Conservation (phyloP, 2,888 invertebrate species). For the Entomobrya proxima region DNA sequence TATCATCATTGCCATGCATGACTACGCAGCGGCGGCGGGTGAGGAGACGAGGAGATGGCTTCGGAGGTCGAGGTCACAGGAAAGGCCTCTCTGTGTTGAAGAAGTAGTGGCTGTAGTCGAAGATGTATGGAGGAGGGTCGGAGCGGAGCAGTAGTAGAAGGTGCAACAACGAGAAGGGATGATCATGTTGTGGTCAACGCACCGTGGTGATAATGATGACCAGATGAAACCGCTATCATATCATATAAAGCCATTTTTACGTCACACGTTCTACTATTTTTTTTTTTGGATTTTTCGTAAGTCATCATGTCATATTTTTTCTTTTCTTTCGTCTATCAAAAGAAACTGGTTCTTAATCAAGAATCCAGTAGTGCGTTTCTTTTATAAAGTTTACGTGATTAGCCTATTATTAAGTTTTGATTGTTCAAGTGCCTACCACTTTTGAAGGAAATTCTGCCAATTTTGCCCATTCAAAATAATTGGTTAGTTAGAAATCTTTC, state of each 20-base stretch:
- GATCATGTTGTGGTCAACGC: conserved; percentile 49
- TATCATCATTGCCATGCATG: conserved; percentile 33
- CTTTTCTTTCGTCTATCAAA: neutral
- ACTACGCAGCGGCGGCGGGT: conserved; percentile 25
- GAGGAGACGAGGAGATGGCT: conserved; percentile 63
- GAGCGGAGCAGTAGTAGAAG: conserved; percentile 53
- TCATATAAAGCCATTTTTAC: conserved; percentile 63
- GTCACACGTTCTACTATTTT: conserved; percentile 30
- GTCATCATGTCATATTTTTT: conserved; percentile 7
- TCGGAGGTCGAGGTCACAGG: conserved; percentile 61
- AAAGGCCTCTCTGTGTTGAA: conserved; percentile 59
- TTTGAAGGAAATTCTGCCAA: neutral
- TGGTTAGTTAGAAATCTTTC: conserved; percentile 5
- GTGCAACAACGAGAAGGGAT: conserved; percentile 60
- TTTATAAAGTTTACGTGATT: neutral
- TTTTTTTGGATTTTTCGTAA: too few relatives aligned
- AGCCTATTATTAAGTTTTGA: neutral
- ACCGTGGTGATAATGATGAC: conserved; percentile 60
- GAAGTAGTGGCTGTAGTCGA: conserved; percentile 40
- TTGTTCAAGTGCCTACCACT: neutral
- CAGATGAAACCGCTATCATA: conserved; percentile 65
- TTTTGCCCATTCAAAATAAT: conserved; percentile 13
- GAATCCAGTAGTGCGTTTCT: neutral
- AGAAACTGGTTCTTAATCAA: neutral
- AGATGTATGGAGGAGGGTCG: conserved; percentile 51